Conservation (phyloP, 2,888 invertebrate species). For the Apodemia zela region DNA sequence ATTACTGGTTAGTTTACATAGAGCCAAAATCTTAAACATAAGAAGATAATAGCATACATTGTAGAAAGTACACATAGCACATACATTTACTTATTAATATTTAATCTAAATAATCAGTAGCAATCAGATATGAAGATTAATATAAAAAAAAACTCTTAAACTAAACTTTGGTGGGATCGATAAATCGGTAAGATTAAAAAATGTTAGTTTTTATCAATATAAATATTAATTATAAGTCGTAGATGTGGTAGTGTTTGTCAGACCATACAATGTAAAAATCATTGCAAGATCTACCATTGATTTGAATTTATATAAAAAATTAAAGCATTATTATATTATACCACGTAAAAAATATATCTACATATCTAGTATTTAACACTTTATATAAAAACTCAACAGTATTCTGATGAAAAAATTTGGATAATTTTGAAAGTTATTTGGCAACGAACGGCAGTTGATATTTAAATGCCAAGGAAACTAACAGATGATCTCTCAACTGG, state of each 20-base stretch:
- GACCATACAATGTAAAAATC: constrained; percentile 22
- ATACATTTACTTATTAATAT: constrained; percentile 33
- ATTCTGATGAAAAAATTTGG: neutral
- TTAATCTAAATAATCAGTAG: constrained; percentile 36
- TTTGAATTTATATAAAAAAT: neutral
- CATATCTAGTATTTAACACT: neutral
- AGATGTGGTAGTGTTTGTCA: constrained; percentile 28
- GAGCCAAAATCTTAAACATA: constrained; percentile 16
- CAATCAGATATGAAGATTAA: constrained; percentile 45
- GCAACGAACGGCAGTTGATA: neutral
- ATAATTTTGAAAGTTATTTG: constrained; percentile 1
- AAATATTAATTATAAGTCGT: constrained; percentile 16
- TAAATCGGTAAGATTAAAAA: constrained; percentile 40
- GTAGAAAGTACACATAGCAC: constrained; percentile 29
- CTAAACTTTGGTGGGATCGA: constrained; percentile 79
- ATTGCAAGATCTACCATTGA: constrained; percentile 35
- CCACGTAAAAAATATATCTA: no score
- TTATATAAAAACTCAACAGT: neutral
- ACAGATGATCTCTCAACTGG: no score
- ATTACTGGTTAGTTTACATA: constrained; percentile 19
- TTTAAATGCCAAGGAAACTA: neutral
- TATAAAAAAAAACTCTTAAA: constrained; percentile 69
- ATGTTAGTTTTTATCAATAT: constrained; percentile 19
- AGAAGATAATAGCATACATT: constrained; percentile 23
- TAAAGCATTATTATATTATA: constrained; percentile 1